These are phyloP conservation scores for Ceratotherium simum DNA, from an alignment of 2,113 vertebrate species.

Conservation along the genomic window DNA sequence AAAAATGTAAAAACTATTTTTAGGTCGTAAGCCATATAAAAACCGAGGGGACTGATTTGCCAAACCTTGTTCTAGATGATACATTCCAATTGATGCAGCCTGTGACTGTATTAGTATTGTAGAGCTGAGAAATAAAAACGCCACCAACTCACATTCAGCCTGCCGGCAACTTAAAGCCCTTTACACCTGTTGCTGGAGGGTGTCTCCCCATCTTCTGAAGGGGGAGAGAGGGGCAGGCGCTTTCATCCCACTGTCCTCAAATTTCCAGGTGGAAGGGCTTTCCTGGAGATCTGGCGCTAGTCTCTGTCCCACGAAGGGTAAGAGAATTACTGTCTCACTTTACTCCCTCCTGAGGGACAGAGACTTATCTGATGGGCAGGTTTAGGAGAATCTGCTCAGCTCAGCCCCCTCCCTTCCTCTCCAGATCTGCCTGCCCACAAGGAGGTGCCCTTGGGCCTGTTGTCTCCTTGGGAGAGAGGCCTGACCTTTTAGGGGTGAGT, in stretches of 20 bases:
- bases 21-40: not conserved
- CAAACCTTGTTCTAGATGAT: not conserved
- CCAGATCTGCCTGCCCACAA: not conserved
- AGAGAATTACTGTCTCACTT: not conserved
- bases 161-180: not conserved
- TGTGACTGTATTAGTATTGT: rapidly evolving
- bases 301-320: not conserved
- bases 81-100: not conserved
- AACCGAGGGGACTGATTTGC: not conserved
- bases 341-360: not conserved
- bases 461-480: not conserved
- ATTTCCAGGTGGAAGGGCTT: not conserved
- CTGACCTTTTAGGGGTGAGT: not conserved
- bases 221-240: rapidly evolving
- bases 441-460: not conserved
- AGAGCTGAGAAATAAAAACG: not conserved
- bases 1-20: not conserved
- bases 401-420: not conserved
- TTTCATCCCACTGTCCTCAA: not conserved
- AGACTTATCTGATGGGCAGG: not conserved
- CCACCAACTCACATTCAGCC: not conserved
- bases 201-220: not conserved
- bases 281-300: not conserved
- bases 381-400: not conserved
- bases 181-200: not conserved